phyloP scores from a whole-genome alignment of 2,797 vertebrate genomes.

The Urosaurus nigricauda region DNA sequence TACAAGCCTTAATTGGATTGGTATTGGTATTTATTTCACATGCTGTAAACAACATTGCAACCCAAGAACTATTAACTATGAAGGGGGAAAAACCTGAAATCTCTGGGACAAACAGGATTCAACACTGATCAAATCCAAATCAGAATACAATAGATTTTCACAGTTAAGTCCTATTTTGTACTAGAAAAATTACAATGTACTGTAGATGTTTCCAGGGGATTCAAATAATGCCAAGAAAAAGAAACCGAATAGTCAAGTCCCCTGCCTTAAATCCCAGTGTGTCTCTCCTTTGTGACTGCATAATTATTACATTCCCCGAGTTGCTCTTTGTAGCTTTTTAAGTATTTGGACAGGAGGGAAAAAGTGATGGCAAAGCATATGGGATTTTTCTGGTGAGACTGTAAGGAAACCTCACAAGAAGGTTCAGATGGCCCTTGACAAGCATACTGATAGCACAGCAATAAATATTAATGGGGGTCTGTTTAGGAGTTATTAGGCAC shows the following conservation, averaged over 20 bases:
- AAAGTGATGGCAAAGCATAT: neutral
- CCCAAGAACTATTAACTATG: slow-evolving; percentile 65
- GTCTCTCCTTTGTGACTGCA: slow-evolving; percentile 50
- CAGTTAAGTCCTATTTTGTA: slow-evolving; percentile 66
- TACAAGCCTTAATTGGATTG: slow-evolving; percentile 51
- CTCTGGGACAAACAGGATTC: slow-evolving; percentile 67
- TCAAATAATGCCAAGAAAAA: slow-evolving; percentile 74
- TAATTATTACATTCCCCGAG: slow-evolving; percentile 53
- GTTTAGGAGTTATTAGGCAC: slow-evolving; percentile 53
- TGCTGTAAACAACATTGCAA: slow-evolving; percentile 49
- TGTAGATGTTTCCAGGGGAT: slow-evolving; percentile 63
- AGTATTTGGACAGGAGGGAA: slow-evolving; percentile 45
- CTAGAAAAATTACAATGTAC: slow-evolving; percentile 61
- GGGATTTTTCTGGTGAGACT: slow-evolving; percentile 23
- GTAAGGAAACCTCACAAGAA: slow-evolving; percentile 63
- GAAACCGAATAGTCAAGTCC: slow-evolving; percentile 68
- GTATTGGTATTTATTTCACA: slow-evolving; percentile 67
- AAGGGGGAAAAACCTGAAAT: slow-evolving; percentile 41
- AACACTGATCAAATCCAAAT: slow-evolving; percentile 67
- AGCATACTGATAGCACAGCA: slow-evolving; percentile 49
- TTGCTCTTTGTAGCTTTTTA: slow-evolving; percentile 50
- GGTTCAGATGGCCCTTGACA: slow-evolving; percentile 58
- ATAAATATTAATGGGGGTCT: slow-evolving; percentile 2
- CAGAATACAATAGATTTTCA: slow-evolving; percentile 58
- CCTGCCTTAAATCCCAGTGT: slow-evolving; percentile 47